Percentiles rank a stretch among this genome's conserved stretches.
Evolutionary conservation across 35 echinoderm and acorn worm species (phyloP).

Genomic region (Chiridota heheva): DNA sequence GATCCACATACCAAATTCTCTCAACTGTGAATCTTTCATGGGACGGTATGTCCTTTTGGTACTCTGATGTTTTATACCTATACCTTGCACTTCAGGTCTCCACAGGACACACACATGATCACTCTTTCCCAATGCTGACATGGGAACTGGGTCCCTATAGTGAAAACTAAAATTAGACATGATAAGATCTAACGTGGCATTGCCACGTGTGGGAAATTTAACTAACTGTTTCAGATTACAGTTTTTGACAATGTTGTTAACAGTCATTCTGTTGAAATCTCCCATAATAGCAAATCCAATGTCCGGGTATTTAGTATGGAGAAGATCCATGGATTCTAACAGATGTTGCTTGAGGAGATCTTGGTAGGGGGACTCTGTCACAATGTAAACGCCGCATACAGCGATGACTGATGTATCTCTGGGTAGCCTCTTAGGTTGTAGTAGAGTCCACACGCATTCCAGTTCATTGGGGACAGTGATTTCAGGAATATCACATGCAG

Average conservation of each 20-base stretch:
- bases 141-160: constrained; percentile 4
- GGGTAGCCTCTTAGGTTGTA: constrained; percentile 45
- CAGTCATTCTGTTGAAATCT: constrained; percentile 55
- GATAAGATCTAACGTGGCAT: constrained; percentile 48
- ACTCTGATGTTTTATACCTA: not conserved
- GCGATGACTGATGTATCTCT: constrained; percentile 12
- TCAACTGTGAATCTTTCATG: constrained; percentile 10
- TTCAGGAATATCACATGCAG: not conserved
- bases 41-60: constrained; percentile 1
- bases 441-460: constrained; percentile 42
- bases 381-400: constrained; percentile 28
- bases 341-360: constrained; percentile 52
- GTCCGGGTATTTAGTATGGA: constrained; percentile 21
- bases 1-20: constrained; percentile 61
- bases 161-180: constrained; percentile 43
- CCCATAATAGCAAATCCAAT: constrained; percentile 50
- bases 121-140: constrained; percentile 48
- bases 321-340: constrained; percentile 35
- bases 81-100: constrained; percentile 6
- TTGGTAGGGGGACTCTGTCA: constrained; percentile 23
- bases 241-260: constrained; percentile 4
- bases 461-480: constrained; percentile 21
- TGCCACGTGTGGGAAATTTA: constrained; percentile 16
- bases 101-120: constrained; percentile 47
- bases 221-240: constrained; percentile 32